Evolutionary conservation across 2,797 vertebrate genomes (phyloP).

Genomic region (Furcifer pardalis): DNA sequence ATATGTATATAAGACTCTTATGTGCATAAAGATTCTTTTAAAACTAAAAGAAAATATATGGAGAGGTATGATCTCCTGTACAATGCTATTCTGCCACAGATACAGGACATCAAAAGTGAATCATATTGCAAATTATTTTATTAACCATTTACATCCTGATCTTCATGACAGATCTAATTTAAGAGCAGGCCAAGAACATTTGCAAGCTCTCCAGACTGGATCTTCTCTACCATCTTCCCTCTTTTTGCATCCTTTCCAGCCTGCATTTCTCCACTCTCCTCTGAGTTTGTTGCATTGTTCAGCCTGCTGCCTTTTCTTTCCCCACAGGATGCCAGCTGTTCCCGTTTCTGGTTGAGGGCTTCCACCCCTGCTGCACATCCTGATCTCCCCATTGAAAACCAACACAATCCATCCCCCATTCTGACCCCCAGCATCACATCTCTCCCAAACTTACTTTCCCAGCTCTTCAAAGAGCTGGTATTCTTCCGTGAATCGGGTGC

Average conservation of each 20-base stretch:
- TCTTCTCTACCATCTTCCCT: not conserved
- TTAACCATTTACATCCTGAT: not conserved
- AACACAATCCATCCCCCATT: not conserved
- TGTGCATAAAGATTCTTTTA: not conserved
- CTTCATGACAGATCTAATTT: not conserved
- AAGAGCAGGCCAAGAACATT: not conserved
- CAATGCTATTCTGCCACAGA: not conserved
- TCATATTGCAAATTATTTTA: not conserved
- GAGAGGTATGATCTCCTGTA: not conserved
- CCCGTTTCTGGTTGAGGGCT: not conserved
- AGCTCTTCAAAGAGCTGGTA: slow-evolving; percentile 98
- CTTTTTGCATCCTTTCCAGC: not conserved
- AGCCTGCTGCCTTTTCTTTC: not conserved
- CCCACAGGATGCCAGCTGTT: not conserved
- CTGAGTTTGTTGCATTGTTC: not conserved
- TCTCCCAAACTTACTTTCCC: slow-evolving; percentile 91
- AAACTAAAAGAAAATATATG: not conserved
- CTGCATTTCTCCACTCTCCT: rapidly evolving
- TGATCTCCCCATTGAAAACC: not conserved
- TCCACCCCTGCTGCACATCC: slow-evolving; percentile 14
- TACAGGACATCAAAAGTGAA: not conserved
- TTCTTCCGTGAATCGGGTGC: slow-evolving; percentile 97
- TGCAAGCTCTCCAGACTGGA: not conserved
- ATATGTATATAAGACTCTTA: no score
- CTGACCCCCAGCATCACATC: slow-evolving; percentile 17